Conservation (phyloP, 2,113 vertebrate genomes). For the Apistogramma diplotaenia region DNA sequence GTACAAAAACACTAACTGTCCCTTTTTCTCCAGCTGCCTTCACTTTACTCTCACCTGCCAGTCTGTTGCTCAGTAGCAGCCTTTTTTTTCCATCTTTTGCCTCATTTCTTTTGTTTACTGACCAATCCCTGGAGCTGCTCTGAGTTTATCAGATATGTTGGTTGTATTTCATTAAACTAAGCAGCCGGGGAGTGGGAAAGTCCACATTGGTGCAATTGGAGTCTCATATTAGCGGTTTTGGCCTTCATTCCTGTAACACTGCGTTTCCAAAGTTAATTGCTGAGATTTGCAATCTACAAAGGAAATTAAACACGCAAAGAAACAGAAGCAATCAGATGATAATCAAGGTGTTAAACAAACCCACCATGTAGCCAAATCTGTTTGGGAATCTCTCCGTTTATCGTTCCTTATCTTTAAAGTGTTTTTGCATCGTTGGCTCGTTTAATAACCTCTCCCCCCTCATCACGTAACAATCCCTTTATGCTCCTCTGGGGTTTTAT, state of each 20-base stretch:
- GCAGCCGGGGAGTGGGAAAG: not conserved
- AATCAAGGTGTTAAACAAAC: not conserved
- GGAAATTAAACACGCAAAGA: not conserved
- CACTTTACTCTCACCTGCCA: constrained; percentile 45
- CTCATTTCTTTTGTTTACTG: not conserved
- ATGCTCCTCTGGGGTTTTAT: constrained; percentile 4
- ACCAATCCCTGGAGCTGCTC: not conserved
- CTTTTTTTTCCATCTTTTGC: not conserved
- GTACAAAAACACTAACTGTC: constrained; percentile 24
- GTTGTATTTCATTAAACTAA: not conserved
- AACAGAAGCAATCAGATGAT: not conserved
- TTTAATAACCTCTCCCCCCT: not conserved
- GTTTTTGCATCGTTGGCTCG: not conserved
- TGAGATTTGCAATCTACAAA: not conserved
- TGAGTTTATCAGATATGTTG: not conserved
- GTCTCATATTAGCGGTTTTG: not conserved
- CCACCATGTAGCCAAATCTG: not conserved
- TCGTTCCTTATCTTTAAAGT: not conserved
- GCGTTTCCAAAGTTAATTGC: not conserved
- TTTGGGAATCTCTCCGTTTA: not conserved
- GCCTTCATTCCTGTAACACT: not conserved
- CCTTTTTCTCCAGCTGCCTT: constrained; percentile 40
- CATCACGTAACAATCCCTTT: not conserved
- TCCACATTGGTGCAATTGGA: not conserved
- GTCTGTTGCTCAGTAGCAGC: not conserved